Percentiles rank a stretch among this genome's conserved stretches.
phyloP scores from a whole-genome alignment of 2,797 vertebrate species.

The Chaetophractus vellerosus region DNA sequence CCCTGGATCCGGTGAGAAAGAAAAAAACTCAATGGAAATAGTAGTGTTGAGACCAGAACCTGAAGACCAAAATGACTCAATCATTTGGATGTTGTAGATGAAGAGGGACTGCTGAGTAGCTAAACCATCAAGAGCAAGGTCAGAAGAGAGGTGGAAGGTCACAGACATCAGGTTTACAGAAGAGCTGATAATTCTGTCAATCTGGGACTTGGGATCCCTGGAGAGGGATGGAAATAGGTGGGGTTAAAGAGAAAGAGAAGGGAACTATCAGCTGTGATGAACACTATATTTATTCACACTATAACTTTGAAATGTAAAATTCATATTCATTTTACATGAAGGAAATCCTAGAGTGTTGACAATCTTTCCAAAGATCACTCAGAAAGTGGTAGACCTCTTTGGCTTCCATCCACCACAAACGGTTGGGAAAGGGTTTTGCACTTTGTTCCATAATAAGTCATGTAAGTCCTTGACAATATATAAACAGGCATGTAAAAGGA shows the following conservation, averaged over 20 bases:
- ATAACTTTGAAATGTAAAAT: neutral
- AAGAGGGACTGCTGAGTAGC: rapidly evolving
- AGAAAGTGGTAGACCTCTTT: neutral
- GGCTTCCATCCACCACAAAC: neutral
- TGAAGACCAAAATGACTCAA: neutral
- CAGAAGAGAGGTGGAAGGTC: too few species aligned
- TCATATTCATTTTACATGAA: neutral
- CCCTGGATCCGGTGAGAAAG: neutral
- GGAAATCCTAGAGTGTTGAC: neutral
- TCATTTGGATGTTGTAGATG: rapidly evolving
- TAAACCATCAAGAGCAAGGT: neutral
- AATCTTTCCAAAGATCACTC: neutral
- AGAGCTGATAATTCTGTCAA: neutral
- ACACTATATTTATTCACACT: neutral
- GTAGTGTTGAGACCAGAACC: neutral
- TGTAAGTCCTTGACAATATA: neutral
- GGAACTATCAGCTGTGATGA: neutral
- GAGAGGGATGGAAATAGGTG: neutral
- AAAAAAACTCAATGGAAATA: neutral
- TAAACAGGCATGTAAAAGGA: neutral
- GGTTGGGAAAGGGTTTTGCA: neutral
- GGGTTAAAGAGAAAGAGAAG: neutral
- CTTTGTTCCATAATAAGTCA: neutral
- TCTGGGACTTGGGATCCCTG: neutral
- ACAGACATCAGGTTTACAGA: too few species aligned